Conservation (phyloP, 2,888 invertebrate species). For the Apotomis turbidana region DNA sequence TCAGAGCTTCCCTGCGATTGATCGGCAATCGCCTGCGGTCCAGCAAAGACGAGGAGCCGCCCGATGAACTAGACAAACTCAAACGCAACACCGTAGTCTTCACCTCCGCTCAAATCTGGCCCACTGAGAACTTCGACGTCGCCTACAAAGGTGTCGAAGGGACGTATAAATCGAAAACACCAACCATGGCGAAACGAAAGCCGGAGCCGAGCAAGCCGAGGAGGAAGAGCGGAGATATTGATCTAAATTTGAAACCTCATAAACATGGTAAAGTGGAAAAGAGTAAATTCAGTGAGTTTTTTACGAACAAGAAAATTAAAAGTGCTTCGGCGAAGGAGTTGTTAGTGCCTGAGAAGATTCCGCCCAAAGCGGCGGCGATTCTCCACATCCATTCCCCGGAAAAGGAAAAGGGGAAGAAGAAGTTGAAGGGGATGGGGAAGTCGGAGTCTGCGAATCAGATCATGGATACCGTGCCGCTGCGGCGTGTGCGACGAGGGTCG, state of each 20-base stretch:
- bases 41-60: constrained; percentile 69
- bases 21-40: constrained; percentile 86
- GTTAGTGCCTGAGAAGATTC: constrained; percentile 78
- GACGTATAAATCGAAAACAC: constrained; percentile 76
- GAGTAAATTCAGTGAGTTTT: constrained; percentile 76
- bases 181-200: constrained; percentile 75
- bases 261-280: constrained; percentile 72
- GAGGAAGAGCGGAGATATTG: constrained; percentile 75
- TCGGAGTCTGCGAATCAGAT: constrained; percentile 73
- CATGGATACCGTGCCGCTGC: constrained; percentile 60
- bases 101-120: constrained; percentile 68
- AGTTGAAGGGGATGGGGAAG: constrained; percentile 70
- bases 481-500: constrained; percentile 72
- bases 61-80: constrained; percentile 65
- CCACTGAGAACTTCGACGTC: constrained; percentile 70
- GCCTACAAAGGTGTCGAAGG: constrained; percentile 77
- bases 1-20: constrained; percentile 87
- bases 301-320: constrained; percentile 77
- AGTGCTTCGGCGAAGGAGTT: constrained; percentile 75
- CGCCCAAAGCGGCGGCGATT: constrained; percentile 85
- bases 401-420: constrained; percentile 68
- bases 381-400: constrained; percentile 83
- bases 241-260: constrained; percentile 72
- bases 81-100: constrained; percentile 71
- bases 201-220: constrained; percentile 64